Evolutionary conservation across 2,888 invertebrate genomes (phyloP).

Genomic region (Mythimna ferrago): DNA sequence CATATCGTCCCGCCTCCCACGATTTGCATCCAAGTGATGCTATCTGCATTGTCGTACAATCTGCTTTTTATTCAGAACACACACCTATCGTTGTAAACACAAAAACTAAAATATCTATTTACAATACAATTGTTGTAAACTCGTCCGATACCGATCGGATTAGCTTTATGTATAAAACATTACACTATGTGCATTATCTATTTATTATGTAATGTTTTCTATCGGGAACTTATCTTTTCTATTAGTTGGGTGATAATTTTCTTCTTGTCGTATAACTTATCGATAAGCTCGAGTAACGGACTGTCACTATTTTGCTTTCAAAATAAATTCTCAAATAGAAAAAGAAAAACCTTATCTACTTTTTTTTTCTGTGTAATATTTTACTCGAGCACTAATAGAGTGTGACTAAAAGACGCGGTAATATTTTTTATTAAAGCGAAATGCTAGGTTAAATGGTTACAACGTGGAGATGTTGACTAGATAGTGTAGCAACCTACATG

Average conservation of each 20-base stretch:
- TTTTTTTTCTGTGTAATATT: constrained; percentile 45
- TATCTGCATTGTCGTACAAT: constrained; percentile 66
- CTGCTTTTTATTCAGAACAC: constrained; percentile 67
- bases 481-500: constrained; percentile 78
- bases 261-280: constrained; percentile 58
- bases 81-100: constrained; percentile 59
- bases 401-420: constrained; percentile 47
- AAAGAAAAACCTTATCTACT: constrained; percentile 46
- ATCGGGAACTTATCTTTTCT: constrained; percentile 55
- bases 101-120: constrained; percentile 53
- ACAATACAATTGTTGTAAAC: constrained; percentile 53
- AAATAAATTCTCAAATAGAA: constrained; percentile 44
- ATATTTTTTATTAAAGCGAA: constrained; percentile 56
- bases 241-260: constrained; percentile 52
- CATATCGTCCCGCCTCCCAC: constrained; percentile 72
- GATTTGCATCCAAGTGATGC: constrained; percentile 70
- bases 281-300: constrained; percentile 54
- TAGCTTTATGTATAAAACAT: constrained; percentile 54
- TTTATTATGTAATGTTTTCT: constrained; percentile 51
- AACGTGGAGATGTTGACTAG: constrained; percentile 75
- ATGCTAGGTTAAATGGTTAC: constrained; percentile 65
- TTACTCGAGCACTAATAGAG: constrained; percentile 45
- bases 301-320: constrained; percentile 36
- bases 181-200: constrained; percentile 43
- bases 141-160: constrained; percentile 50